A percentile compares a stretch with the other conserved stretches of the same genome.
Evolutionary conservation across 53 echinoderm and acorn worm species (phyloP).

Genomic region (Holothuria leucospilota): DNA sequence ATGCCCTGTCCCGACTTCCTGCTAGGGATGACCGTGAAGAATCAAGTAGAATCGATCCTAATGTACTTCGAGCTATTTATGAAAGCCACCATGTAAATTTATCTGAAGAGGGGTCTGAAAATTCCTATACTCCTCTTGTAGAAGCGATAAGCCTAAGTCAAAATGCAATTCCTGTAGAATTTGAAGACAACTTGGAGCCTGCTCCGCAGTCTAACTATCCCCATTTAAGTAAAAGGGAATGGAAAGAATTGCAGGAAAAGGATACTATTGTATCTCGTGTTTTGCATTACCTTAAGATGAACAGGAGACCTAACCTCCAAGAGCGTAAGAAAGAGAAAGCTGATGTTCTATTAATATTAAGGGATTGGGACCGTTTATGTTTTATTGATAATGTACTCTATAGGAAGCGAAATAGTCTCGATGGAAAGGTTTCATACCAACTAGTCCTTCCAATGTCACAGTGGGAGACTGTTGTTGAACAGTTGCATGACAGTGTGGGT

Average conservation of each 20-base stretch:
- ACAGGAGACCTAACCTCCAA: background rate
- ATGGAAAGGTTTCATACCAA: background rate
- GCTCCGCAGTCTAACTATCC: background rate
- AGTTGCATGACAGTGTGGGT: background rate
- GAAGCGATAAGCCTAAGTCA: background rate
- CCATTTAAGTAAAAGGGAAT: slow-evolving; percentile 1
- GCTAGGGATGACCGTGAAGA: background rate
- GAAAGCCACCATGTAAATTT: background rate
- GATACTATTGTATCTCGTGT: slow-evolving; percentile 6
- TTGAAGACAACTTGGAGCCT: too few species aligned
- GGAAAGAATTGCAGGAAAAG: background rate
- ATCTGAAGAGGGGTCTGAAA: background rate
- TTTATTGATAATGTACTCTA: slow-evolving; percentile 17
- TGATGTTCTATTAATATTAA: slow-evolving; percentile 24
- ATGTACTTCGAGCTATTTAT: background rate
- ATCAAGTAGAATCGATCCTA: background rate
- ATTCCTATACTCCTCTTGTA: background rate
- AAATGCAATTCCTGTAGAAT: too few species aligned
- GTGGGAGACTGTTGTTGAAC: background rate
- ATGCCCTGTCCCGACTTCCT: slow-evolving; percentile 46
- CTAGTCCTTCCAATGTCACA: slow-evolving; percentile 41
- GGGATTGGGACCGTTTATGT: slow-evolving; percentile 46
- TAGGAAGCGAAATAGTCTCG: background rate
- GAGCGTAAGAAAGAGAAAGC: background rate
- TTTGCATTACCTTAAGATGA: background rate